phyloP scores from a whole-genome alignment of 2,113 vertebrate genomes.

The Trochalopteron elliotii region DNA sequence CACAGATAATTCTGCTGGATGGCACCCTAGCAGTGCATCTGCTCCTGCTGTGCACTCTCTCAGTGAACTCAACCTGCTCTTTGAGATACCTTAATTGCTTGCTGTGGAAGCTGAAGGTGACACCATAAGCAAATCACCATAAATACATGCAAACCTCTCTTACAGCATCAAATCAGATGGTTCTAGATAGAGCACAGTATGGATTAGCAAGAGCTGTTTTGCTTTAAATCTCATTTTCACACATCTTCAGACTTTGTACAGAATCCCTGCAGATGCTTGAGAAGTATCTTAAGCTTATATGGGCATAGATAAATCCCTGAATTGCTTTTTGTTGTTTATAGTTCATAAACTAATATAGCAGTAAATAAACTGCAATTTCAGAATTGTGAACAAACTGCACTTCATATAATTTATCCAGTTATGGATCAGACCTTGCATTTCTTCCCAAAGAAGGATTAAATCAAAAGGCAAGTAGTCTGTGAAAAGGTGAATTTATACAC shows the following conservation, averaged over 20 bases:
- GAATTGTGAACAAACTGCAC: conserved; percentile 20
- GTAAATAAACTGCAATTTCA: conserved; percentile 30
- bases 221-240: conserved; percentile 19
- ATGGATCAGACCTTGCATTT: neutral
- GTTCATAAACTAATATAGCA: conserved; percentile 25
- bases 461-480: conserved; percentile 15
- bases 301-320: neutral
- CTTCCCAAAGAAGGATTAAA: conserved; percentile 27
- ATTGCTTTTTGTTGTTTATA: conserved; percentile 38
- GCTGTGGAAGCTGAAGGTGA: conserved; percentile 40
- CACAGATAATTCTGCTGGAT: neutral
- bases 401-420: conserved; percentile 17
- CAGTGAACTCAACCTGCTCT: neutral
- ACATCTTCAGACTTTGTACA: neutral
- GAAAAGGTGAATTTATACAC: neutral
- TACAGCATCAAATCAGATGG: neutral
- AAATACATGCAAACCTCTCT: neutral
- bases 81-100: neutral
- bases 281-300: neutral
- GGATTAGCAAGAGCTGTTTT: neutral
- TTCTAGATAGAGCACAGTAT: neutral
- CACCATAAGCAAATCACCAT: conserved; percentile 17
- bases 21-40: neutral
- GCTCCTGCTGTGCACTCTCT: neutral
- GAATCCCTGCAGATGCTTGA: neutral